These are phyloP conservation scores for Candoia aspera DNA, from an alignment of 2,113 vertebrate species.

Conservation along the genomic window DNA sequence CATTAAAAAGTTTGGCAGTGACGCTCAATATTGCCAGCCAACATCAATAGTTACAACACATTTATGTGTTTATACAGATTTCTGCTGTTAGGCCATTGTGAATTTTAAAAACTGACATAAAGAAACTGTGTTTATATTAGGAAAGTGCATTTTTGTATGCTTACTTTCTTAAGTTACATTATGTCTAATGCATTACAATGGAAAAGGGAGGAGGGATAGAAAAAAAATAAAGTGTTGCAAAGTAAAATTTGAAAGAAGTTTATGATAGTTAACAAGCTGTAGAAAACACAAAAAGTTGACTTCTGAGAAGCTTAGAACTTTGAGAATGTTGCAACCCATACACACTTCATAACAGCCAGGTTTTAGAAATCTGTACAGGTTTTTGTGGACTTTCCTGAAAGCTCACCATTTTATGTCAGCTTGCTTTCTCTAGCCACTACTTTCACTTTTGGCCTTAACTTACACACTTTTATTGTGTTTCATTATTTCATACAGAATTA, in stretches of 20 bases:
- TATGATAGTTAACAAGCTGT: neutral
- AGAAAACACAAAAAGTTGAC: neutral
- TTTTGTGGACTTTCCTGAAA: neutral
- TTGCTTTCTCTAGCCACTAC: neutral
- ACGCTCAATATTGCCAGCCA: constrained; percentile 51
- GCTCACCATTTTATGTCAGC: neutral
- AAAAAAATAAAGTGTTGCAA: neutral
- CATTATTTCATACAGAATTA: neutral
- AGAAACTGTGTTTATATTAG: constrained; percentile 53
- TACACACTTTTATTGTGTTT: neutral
- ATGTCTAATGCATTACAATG: neutral
- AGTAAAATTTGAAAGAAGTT: neutral
- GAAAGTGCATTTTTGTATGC: constrained; percentile 47
- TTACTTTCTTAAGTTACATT: constrained; percentile 54
- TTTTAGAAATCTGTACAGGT: neutral
- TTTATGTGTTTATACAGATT: constrained; percentile 70
- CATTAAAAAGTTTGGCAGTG: constrained; percentile 74
- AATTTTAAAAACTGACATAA: constrained; percentile 66
- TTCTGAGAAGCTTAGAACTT: neutral
- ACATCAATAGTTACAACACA: constrained; percentile 73
- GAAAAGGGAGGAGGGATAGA: constrained; percentile 49
- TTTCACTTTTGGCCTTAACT: neutral
- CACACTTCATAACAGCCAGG: neutral
- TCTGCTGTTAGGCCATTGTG: constrained; percentile 69
- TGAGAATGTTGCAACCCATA: neutral